Percentiles rank a stretch among this genome's conserved stretches.
Evolutionary conservation across 1,140 invertebrate species (phyloP).

Genomic region (Antheraea mylitta): DNA sequence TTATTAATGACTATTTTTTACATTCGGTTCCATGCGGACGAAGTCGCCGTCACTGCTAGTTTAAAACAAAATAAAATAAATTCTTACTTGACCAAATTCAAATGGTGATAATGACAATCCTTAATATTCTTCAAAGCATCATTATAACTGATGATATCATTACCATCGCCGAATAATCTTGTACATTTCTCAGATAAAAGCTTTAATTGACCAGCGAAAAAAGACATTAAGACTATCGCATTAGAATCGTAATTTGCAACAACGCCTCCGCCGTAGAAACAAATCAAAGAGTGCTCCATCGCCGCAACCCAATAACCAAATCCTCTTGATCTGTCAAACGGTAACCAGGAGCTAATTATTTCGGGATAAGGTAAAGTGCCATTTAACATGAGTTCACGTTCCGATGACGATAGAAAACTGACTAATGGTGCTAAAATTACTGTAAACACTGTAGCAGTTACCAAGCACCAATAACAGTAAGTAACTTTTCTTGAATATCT

Average conservation of each 20-base stretch:
- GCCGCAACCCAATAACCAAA: slow-evolving; percentile 43
- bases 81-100: slow-evolving; percentile 47
- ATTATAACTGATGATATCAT: slow-evolving; percentile 28
- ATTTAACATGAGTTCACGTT: slow-evolving; percentile 34
- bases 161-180: slow-evolving; percentile 40
- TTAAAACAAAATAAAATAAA: slow-evolving; percentile 11
- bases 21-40: no score
- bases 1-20: no score
- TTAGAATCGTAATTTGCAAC: slow-evolving; percentile 60
- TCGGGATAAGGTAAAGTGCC: slow-evolving; percentile 49
- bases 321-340: slow-evolving; percentile 49
- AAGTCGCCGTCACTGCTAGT: no score
- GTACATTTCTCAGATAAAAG: slow-evolving; percentile 48
- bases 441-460: slow-evolving; percentile 49
- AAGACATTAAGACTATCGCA: slow-evolving; percentile 54
- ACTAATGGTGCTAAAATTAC: slow-evolving; percentile 57
- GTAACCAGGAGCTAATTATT: slow-evolving; percentile 58
- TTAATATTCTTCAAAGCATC: slow-evolving; percentile 40
- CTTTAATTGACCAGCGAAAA: slow-evolving; percentile 60
- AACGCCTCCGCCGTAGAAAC: slow-evolving; percentile 56
- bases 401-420: slow-evolving; percentile 37
- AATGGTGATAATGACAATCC: slow-evolving; percentile 54
- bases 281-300: slow-evolving; percentile 44
- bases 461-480: slow-evolving; percentile 55
- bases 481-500: slow-evolving; percentile 56